Base-by-base conservation (phyloP, 2,113 vertebrate species). In the Hepsetus odoe region DNA sequence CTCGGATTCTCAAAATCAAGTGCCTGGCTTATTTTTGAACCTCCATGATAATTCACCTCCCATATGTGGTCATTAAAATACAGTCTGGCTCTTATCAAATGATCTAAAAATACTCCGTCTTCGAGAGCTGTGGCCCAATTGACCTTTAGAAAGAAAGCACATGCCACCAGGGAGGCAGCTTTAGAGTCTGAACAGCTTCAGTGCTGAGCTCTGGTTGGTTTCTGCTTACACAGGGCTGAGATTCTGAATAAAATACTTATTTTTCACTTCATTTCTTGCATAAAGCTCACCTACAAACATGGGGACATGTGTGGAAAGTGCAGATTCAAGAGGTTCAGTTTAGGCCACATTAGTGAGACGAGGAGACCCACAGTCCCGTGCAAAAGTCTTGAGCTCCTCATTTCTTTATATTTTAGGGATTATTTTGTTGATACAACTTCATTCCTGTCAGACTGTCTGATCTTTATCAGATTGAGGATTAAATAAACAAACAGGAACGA, bases 61-160 rank as follows among this genome's bases (percentile, higher is more conserved):
- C 49, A 55, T 58, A 68, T 24, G 55, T 40, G 38, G 42, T 77
- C 40, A 80, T 83, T 77, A 80, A 40, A 79, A 70, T 74, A 32
- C 14, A 3, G 30, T 55, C 40, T 28, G 24, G 6, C n/a, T 33
- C 72, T 64, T 0, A 16, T 71, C 24, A 55, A 58, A 70, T 70
- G 16, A 66, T 64, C 46, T 51, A 49, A 46, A 75, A 69, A 74
- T 56, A 81, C 58, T 18, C 51, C 46, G 26, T 51, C 16, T 24
- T 16, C 26, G 55, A 49, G 61, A 46, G 4, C 65, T 59, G 24
- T 33, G 44, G 51, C 8, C 46, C 18, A 40, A 10, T 42, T 81
- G 79, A 72, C 79, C 84, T 84, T 84, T 82, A 69, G 80, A 69
- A 76, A 70, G 69, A 77, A 79, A 73, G 38, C 49, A 30, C 33